Percentiles rank a stretch among this genome's conserved stretches.
Conservation (phyloP, 2,113 vertebrate genomes). For the Channa maculata region DNA sequence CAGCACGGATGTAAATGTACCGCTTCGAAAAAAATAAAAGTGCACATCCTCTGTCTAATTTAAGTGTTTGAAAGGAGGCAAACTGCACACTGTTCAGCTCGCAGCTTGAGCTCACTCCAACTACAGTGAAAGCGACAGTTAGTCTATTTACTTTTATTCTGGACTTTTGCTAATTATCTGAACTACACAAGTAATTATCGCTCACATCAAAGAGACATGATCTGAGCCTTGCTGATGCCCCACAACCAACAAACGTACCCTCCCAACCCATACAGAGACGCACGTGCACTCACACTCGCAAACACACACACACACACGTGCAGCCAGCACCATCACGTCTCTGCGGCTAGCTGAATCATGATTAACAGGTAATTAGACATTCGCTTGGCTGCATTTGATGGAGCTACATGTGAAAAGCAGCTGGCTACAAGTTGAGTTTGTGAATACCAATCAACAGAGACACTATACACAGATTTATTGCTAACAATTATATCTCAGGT, state of each 20-base stretch:
- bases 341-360: slow-evolving; percentile 69
- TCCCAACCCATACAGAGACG: slow-evolving; percentile 1
- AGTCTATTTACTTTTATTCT: slow-evolving; percentile 76
- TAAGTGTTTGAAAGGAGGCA: slow-evolving; percentile 31
- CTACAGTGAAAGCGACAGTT: slow-evolving; percentile 60
- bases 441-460: slow-evolving; percentile 7
- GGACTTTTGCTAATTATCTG: slow-evolving; percentile 81
- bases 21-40: not conserved
- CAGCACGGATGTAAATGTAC: too few species aligned
- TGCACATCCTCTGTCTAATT: slow-evolving; percentile 18
- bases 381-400: slow-evolving; percentile 56
- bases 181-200: slow-evolving; percentile 86
- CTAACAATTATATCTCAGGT: slow-evolving; percentile 36
- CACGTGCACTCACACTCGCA: slow-evolving; percentile 1
- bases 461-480: slow-evolving; percentile 20
- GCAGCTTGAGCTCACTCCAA: slow-evolving; percentile 48
- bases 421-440: slow-evolving; percentile 12
- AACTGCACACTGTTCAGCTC: slow-evolving; percentile 45
- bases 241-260: not conserved
- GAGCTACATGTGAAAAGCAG: slow-evolving; percentile 49
- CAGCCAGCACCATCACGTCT: slow-evolving; percentile 39
- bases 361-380: slow-evolving; percentile 78
- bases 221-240: slow-evolving; percentile 72
- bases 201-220: slow-evolving; percentile 84
- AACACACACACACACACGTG: not conserved